Base-by-base conservation (phyloP, 2,113 vertebrate species). In the Leucopsar rothschildi region DNA sequence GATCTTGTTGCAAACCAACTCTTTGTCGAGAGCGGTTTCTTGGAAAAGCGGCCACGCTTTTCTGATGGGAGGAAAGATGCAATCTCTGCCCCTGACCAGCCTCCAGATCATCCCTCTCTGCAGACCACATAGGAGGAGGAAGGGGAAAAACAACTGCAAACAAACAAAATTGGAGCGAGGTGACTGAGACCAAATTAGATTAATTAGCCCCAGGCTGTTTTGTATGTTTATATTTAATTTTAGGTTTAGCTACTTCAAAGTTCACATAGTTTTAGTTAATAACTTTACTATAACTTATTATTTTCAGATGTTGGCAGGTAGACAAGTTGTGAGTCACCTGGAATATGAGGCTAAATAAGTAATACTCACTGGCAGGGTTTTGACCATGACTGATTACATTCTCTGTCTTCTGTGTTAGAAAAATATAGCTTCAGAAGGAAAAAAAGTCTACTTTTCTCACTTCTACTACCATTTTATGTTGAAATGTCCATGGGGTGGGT, bases 221-320 rank as follows among this genome's bases (percentile, higher is more conserved):
- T 92, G 84, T 88, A n/a, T 86, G 91, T 94, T 94, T 93, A 82
- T 91, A 59, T 97, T 97, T 97, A 96, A 97, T 97, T 97, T 97
- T 97, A 96, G 85, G 45, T 91, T 96, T 90, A 95, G 90, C 96
- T 97, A 97, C 95, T 97, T 97, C 96, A 86, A 95, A 97, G 96
- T 93, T 92, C 72, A 39, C 92, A 88, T 94, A 76, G 80, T 96
- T 97, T 91, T 90, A 90, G 70, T 97, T 96, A 97, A 96, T 94
- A 97, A 97, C 95, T 95, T 97, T 97, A 84, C 83, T 96, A 97
- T 95, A 97, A 83, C 44, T 95, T 94, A 97, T 97, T 97, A 96
- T 96, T 94, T 96, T 97, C 88, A 94, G 91, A 94, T 95, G 93
- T 97, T 97, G 96, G 91, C 79, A 97, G 97, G 94, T 96, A 92